phyloP scores from a whole-genome alignment of 1,140 invertebrate species.

The Drosophila santomea region DNA sequence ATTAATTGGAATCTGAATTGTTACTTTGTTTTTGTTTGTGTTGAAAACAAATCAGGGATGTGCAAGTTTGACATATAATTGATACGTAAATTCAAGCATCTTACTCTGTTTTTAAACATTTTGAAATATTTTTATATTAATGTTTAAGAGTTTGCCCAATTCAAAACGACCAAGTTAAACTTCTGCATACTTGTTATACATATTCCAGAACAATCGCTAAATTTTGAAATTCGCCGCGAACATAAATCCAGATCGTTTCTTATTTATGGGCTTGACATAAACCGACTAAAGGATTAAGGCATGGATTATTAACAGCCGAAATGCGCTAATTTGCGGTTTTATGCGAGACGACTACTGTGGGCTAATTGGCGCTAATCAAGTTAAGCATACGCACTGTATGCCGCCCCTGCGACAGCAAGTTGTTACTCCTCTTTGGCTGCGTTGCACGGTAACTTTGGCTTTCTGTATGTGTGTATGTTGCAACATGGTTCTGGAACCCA shows the following conservation, averaged over 20 bases:
- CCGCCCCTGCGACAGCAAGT: conserved; percentile 32
- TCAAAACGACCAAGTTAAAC: neutral
- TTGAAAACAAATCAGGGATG: neutral
- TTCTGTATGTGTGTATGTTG: neutral
- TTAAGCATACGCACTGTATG: conserved; percentile 72
- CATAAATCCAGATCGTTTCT: conserved; percentile 11
- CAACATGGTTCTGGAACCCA: conserved; percentile 31
- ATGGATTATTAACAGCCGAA: conserved; percentile 40
- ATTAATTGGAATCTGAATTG: neutral
- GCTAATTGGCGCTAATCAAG: conserved; percentile 77
- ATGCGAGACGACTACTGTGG: conserved; percentile 29
- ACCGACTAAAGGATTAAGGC: conserved; percentile 31
- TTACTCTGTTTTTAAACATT: no score
- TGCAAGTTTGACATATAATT: no score
- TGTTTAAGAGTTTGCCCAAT: neutral
- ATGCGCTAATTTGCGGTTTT: conserved; percentile 64
- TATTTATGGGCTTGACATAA: conserved; percentile 30
- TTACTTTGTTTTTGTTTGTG: neutral
- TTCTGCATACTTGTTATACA: neutral
- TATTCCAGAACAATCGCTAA: neutral
- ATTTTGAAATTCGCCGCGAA: neutral
- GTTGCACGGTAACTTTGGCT: conserved; percentile 9
- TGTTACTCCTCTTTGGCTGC: conserved; percentile 1
- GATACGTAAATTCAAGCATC: no score
- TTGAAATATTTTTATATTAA: no score